Percentiles rank a stretch among this genome's conserved stretches.
phyloP scores from a whole-genome alignment of 2,888 invertebrate species.

The Steinernema hermaphroditum region DNA sequence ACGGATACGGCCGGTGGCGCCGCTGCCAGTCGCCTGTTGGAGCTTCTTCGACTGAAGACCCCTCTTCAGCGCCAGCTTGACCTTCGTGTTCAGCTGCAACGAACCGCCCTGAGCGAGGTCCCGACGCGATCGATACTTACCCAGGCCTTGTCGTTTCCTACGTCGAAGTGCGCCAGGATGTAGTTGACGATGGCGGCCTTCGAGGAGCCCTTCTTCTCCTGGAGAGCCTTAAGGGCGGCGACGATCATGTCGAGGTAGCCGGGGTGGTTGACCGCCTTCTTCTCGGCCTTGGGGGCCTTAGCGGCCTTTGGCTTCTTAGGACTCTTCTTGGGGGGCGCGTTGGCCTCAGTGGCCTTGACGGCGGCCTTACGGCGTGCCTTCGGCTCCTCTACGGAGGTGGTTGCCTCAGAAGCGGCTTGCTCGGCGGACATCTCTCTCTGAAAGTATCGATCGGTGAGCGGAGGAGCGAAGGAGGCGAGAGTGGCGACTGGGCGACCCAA shows the following conservation, averaged over 20 bases:
- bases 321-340: not conserved
- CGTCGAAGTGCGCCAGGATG: constrained; percentile 18
- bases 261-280: constrained; percentile 13
- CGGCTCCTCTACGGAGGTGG: not conserved
- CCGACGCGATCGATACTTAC: constrained; percentile 19
- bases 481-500: not conserved
- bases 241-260: constrained; percentile 22
- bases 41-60: not conserved
- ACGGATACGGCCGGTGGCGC: constrained; percentile 12
- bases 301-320: not conserved
- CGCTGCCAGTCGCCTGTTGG: not conserved
- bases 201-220: constrained; percentile 25
- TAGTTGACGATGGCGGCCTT: constrained; percentile 24
- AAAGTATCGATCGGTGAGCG: not conserved
- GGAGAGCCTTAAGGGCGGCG: not conserved
- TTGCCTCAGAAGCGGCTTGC: not conserved
- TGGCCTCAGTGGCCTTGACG: constrained; percentile 13
- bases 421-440: constrained; percentile 23
- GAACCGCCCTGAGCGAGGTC: not conserved
- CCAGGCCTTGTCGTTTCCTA: constrained; percentile 15
- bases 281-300: constrained; percentile 4
- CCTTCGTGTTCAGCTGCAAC: constrained; percentile 23
- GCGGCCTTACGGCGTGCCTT: constrained; percentile 26
- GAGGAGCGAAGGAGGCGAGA: constrained; percentile 10
- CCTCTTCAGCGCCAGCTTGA: constrained; percentile 13